Evolutionary conservation across 2,888 invertebrate species (phyloP).

Genomic region (Anthoptus insignis): DNA sequence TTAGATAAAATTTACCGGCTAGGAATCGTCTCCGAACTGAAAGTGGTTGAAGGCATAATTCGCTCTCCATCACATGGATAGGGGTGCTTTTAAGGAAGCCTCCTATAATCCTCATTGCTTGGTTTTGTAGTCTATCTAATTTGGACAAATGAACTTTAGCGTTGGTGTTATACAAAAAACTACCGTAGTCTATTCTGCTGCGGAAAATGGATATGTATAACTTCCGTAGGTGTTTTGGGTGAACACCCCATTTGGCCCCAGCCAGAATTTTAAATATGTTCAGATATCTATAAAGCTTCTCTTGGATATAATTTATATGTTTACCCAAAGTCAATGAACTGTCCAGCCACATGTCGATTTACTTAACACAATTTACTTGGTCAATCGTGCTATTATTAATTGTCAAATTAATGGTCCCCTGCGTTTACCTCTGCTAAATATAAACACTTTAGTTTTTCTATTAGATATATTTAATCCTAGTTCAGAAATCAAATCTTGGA

Average conservation of each 20-base stretch:
- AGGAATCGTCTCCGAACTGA: constrained; percentile 39
- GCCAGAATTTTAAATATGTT: constrained; percentile 46
- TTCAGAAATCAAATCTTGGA: constrained; percentile 31
- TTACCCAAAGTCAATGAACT: constrained; percentile 42
- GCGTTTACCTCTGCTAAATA: constrained; percentile 43
- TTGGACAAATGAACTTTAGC: constrained; percentile 41
- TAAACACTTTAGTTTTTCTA: constrained; percentile 46
- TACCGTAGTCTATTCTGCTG: constrained; percentile 49
- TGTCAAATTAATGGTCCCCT: constrained; percentile 23
- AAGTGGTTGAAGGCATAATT: constrained; percentile 43
- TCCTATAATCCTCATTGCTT: constrained; percentile 45
- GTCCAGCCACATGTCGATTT: constrained; percentile 24
- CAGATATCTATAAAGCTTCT: constrained; percentile 35
- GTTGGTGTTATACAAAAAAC: constrained; percentile 46
- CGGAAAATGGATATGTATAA: constrained; percentile 50
- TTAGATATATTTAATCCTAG: constrained; percentile 45
- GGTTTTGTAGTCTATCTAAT: constrained; percentile 48
- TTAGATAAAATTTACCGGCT: constrained; percentile 39
- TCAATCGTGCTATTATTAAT: constrained; percentile 37
- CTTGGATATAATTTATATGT: constrained; percentile 42
- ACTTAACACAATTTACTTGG: constrained; percentile 43
- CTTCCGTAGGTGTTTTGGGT: constrained; percentile 46
- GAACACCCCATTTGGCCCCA: constrained; percentile 49
- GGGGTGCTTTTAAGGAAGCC: constrained; percentile 48
- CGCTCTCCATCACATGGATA: constrained; percentile 46